A percentile compares a stretch with the other conserved stretches of the same genome.
These are phyloP conservation scores for Drosophila hydei DNA, from an alignment of 1,140 invertebrate species.

Conservation along the genomic window DNA sequence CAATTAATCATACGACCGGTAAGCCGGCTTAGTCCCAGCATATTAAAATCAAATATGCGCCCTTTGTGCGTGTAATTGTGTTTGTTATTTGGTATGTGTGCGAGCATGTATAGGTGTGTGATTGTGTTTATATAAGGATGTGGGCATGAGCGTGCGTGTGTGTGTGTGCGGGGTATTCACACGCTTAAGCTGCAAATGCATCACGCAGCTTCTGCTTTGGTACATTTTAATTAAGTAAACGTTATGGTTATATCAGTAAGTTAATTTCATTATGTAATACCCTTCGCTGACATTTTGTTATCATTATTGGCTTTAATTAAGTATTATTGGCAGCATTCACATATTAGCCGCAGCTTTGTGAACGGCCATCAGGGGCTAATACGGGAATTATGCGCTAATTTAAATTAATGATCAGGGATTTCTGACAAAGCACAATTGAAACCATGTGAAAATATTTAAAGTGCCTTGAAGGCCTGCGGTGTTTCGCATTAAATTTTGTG, in stretches of 20 bases:
- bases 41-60: slow-evolving; percentile 69
- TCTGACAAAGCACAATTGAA: slow-evolving; percentile 47
- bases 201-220: slow-evolving; percentile 33
- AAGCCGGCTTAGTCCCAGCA: slow-evolving; percentile 68
- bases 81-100: slow-evolving; percentile 18
- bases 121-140: neutral
- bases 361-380: slow-evolving; percentile 54
- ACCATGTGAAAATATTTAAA: slow-evolving; percentile 21
- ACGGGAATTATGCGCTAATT: slow-evolving; percentile 71
- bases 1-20: slow-evolving; percentile 77
- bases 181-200: slow-evolving; percentile 50
- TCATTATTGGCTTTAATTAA: slow-evolving; percentile 79
- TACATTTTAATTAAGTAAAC: slow-evolving; percentile 77
- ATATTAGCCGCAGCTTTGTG: slow-evolving; percentile 71
- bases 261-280: slow-evolving; percentile 75
- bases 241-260: slow-evolving; percentile 70
- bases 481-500: slow-evolving; percentile 39
- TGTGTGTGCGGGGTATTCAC: slow-evolving; percentile 41
- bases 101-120: slow-evolving; percentile 5
- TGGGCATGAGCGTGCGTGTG: neutral
- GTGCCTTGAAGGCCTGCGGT: slow-evolving; percentile 26
- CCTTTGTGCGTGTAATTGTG: slow-evolving; percentile 44
- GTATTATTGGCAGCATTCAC: slow-evolving; percentile 71
- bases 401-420: slow-evolving; percentile 57
- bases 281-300: slow-evolving; percentile 44